Evolutionary conservation across 2,113 vertebrate genomes (phyloP).

Genomic region (Xiphorhynchus elegans): DNA sequence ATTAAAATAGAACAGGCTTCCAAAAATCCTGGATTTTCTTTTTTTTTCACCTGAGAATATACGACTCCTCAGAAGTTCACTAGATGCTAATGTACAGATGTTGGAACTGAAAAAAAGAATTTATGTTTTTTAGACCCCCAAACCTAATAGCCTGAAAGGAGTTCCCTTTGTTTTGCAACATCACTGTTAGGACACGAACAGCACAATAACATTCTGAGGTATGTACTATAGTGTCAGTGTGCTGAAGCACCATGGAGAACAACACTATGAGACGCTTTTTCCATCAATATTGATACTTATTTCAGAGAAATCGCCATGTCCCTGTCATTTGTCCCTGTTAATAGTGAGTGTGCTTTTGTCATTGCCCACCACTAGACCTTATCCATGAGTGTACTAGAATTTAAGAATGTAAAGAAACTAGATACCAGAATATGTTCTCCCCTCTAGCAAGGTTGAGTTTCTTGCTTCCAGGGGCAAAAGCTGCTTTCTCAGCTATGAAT

Average conservation of each 20-base stretch:
- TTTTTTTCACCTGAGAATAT: not conserved
- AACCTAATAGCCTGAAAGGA: not conserved
- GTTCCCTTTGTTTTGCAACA: not conserved
- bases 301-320: not conserved
- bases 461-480: not conserved
- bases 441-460: not conserved
- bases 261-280: not conserved
- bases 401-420: not conserved
- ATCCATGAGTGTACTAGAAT: not conserved
- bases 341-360: not conserved
- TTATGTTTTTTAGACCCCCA: rapidly evolving
- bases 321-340: not conserved
- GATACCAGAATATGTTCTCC: not conserved
- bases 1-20: not conserved
- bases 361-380: not conserved
- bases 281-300: not conserved
- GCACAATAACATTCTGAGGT: not conserved
- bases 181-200: not conserved
- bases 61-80: not conserved
- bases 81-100: not conserved
- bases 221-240: not conserved
- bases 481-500: not conserved
- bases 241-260: not conserved
- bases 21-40: not conserved
- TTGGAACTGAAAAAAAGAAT: not conserved